phyloP scores from a whole-genome alignment of 2,888 invertebrate species.

The Ceratothoa steindachneri region DNA sequence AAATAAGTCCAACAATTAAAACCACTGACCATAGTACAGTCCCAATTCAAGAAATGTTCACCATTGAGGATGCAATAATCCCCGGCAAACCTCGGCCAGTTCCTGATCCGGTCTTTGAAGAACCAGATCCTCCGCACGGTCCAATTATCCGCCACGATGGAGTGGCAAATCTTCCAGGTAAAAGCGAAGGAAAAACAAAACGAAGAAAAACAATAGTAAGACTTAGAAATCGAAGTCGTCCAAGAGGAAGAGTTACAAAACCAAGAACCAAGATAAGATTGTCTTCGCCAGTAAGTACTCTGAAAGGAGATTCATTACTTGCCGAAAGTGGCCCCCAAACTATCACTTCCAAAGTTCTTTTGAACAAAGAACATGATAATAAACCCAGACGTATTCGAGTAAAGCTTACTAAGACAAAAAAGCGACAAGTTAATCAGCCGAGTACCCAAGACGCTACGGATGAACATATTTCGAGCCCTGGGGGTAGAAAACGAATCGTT shows the following conservation, averaged over 20 bases:
- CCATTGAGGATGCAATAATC: slow-evolving; percentile 41
- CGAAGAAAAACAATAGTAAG: neutral
- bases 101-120: slow-evolving; percentile 36
- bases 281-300: too few relatives aligned
- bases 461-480: slow-evolving; percentile 15
- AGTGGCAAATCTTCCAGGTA: neutral
- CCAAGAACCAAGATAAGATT: neutral
- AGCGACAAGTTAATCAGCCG: slow-evolving; percentile 38
- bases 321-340: too few relatives aligned
- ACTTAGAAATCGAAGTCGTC: neutral
- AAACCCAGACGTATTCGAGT: slow-evolving; percentile 5
- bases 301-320: neutral
- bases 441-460: slow-evolving; percentile 21
- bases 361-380: neutral
- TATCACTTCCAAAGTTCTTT: too few relatives aligned
- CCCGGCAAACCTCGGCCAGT: slow-evolving; percentile 44
- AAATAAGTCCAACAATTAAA: neutral
- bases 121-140: slow-evolving; percentile 41
- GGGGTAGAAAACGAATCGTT: slow-evolving; percentile 52
- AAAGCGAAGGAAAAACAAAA: neutral
- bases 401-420: slow-evolving; percentile 47
- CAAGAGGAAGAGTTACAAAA: neutral
- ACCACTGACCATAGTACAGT: neutral
- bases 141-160: slow-evolving; percentile 25
- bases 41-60: slow-evolving; percentile 25